These are phyloP conservation scores for Lordiphosa andalusiaca DNA, from an alignment of 2,888 invertebrate species.

Conservation along the genomic window DNA sequence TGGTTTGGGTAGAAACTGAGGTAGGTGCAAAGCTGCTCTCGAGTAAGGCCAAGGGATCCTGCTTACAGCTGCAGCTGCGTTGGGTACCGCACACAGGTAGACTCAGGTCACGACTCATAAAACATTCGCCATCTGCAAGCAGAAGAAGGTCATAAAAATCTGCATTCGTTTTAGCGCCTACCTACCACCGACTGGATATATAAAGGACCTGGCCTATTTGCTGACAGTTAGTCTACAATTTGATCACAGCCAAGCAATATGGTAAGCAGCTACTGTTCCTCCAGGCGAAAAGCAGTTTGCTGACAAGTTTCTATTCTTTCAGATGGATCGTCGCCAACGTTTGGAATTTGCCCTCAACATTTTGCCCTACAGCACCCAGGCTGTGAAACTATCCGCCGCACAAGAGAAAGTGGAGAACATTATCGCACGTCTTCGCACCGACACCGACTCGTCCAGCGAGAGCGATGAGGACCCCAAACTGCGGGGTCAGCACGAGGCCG, in stretches of 20 bases:
- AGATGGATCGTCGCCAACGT: slow-evolving; percentile 56
- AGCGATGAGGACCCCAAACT: slow-evolving; percentile 32
- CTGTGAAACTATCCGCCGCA: slow-evolving; percentile 27
- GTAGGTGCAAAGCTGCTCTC: not conserved
- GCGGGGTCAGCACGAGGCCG: slow-evolving; percentile 11
- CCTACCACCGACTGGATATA: slow-evolving; percentile 42
- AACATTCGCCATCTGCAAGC: slow-evolving; percentile 40
- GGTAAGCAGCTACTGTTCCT: slow-evolving; percentile 38
- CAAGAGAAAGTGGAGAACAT: slow-evolving; percentile 51
- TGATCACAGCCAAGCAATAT: slow-evolving; percentile 33
- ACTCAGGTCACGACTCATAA: not conserved
- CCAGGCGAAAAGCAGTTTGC: not conserved
- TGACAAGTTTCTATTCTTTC: not conserved
- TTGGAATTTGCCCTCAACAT: slow-evolving; percentile 53
- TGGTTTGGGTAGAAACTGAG: not conserved
- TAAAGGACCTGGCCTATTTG: slow-evolving; percentile 23
- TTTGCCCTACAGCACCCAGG: slow-evolving; percentile 41
- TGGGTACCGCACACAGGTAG: slow-evolving; percentile 38
- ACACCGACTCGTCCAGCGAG: slow-evolving; percentile 20
- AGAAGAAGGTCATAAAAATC: slow-evolving; percentile 20
- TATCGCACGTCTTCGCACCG: slow-evolving; percentile 39
- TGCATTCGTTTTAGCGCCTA: not conserved
- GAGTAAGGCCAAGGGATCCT: not conserved
- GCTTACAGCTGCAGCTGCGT: slow-evolving; percentile 22
- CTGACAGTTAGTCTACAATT: slow-evolving; percentile 40